These are phyloP conservation scores for Arizona elegans DNA, from an alignment of 2,113 vertebrate genomes.

Conservation along the genomic window DNA sequence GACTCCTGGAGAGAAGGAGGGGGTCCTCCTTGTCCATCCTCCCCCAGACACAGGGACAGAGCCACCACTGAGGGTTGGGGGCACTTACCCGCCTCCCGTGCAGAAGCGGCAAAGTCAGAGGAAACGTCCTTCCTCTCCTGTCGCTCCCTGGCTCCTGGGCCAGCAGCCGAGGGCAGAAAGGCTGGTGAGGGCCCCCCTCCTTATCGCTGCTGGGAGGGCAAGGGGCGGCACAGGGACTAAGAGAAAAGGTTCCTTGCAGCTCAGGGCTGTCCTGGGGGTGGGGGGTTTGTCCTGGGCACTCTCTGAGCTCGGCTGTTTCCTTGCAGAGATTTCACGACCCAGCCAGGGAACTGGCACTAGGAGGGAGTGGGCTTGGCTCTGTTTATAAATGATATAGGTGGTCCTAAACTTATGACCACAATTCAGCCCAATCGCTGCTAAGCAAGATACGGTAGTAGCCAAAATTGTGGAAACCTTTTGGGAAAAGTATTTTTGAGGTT, in stretches of 20 bases:
- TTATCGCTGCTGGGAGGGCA: not conserved
- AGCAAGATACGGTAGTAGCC: not conserved
- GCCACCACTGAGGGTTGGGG: not conserved
- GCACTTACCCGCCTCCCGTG: not conserved
- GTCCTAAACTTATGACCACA: not conserved
- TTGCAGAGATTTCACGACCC: not conserved
- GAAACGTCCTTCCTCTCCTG: not conserved
- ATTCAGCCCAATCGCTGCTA: not conserved
- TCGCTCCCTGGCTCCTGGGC: not conserved
- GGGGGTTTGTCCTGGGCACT: not conserved
- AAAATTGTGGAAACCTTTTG: too few species aligned
- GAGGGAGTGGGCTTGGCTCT: not conserved
- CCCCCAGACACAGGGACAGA: not conserved
- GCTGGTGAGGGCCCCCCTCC: not conserved
- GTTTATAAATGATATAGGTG: not conserved
- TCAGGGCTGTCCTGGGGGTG: not conserved
- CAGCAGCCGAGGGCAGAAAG: not conserved
- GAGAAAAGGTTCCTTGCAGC: not conserved
- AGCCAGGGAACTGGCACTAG: not conserved
- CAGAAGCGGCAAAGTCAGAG: not conserved
- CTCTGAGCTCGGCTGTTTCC: not conserved
- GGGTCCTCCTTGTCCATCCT: not conserved
- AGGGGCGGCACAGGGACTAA: not conserved
- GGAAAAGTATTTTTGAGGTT: too few species aligned
- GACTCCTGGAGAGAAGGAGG: not conserved